Percentiles rank a stretch among this genome's conserved stretches.
Evolutionary conservation across 2,888 invertebrate genomes (phyloP).

Genomic region (Phorcus lineatus): DNA sequence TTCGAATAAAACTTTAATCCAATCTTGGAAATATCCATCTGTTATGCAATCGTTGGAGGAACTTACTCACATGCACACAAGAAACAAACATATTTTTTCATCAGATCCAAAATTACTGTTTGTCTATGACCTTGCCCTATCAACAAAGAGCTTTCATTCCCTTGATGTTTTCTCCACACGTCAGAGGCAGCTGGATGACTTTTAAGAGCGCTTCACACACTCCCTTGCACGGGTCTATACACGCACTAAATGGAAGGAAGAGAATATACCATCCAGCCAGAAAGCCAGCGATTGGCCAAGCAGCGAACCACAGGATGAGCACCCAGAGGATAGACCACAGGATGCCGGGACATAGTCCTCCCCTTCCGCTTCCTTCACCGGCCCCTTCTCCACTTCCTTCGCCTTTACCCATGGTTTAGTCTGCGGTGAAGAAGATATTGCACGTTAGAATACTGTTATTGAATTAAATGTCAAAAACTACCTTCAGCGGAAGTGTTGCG

Average conservation of each 20-base stretch:
- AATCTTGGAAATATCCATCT: no score
- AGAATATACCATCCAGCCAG: slow-evolving; percentile 72
- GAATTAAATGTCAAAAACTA: no score
- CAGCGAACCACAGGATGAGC: slow-evolving; percentile 69
- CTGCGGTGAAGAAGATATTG: not conserved
- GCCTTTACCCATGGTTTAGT: slow-evolving; percentile 47
- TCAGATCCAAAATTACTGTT: not conserved
- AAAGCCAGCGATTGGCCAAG: slow-evolving; percentile 72
- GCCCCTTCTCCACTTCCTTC: slow-evolving; percentile 55
- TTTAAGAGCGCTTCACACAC: slow-evolving; percentile 69
- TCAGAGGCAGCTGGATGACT: slow-evolving; percentile 69
- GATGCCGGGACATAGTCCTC: slow-evolving; percentile 58
- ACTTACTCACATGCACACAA: no score
- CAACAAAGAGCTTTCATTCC: slow-evolving; percentile 70
- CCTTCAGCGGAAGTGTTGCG: no score
- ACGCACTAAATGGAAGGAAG: slow-evolving; percentile 70
- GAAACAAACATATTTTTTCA: no score
- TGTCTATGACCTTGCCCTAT: slow-evolving; percentile 10
- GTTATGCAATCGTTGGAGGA: no score
- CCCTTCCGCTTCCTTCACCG: slow-evolving; percentile 52
- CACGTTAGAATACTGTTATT: no score
- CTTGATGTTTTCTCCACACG: slow-evolving; percentile 72
- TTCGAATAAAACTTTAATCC: no score
- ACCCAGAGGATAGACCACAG: slow-evolving; percentile 73
- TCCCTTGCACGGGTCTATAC: slow-evolving; percentile 64